A percentile compares a stretch with the other conserved stretches of the same genome.
Conservation (phyloP, 1,140 invertebrate species). For the Globodera ellingtonae region DNA sequence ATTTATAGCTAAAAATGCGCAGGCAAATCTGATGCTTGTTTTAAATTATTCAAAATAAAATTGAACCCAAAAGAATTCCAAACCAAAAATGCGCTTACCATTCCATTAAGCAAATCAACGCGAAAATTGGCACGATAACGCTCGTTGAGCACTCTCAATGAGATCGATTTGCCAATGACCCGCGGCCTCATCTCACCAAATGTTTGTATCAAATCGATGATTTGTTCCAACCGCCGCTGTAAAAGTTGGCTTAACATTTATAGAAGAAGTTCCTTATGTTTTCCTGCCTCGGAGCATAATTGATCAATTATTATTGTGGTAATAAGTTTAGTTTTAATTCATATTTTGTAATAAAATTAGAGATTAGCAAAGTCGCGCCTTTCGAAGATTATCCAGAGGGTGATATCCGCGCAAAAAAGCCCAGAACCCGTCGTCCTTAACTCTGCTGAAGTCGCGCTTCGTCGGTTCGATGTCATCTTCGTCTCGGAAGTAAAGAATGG, state of each 20-base stretch:
- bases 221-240: neutral
- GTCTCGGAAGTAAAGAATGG: neutral
- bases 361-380: neutral
- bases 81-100: neutral
- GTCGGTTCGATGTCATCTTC: neutral
- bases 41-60: neutral
- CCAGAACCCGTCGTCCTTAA: neutral
- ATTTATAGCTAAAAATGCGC: too few relatives aligned
- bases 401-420: neutral
- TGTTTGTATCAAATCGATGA: conserved; percentile 9
- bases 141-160: neutral
- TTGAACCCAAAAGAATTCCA: neutral
- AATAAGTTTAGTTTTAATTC: neutral
- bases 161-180: neutral
- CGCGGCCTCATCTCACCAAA: neutral
- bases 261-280: too few relatives aligned
- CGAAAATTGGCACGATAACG: neutral
- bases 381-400: conserved; percentile 1
- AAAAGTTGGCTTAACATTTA: too few relatives aligned
- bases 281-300: too few relatives aligned
- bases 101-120: neutral
- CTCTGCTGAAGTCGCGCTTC: conserved; percentile 7
- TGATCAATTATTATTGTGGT: neutral
- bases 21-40: neutral
- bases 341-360: neutral